Conservation (phyloP, 2,888 invertebrate genomes). For the Agrypnus murinus region DNA sequence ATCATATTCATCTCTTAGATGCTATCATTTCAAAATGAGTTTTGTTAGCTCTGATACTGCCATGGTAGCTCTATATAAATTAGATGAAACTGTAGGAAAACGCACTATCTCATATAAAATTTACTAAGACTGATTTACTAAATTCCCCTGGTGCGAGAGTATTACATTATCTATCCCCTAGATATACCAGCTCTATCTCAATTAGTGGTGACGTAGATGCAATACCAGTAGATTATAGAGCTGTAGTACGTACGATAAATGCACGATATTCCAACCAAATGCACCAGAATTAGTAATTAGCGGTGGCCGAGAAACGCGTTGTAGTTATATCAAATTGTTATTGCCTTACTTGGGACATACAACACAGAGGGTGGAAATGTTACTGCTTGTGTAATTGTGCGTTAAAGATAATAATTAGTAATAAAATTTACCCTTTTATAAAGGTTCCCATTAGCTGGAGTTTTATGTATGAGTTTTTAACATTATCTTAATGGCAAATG, state of each 20-base stretch:
- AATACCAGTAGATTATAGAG: too few species aligned
- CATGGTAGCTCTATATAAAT: not conserved
- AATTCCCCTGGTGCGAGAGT: slow-evolving; percentile 33
- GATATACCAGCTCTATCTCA: slow-evolving; percentile 35
- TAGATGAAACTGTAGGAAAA: slow-evolving; percentile 25
- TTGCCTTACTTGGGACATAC: slow-evolving; percentile 5
- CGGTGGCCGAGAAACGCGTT: slow-evolving; percentile 13
- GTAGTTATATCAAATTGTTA: slow-evolving; percentile 25
- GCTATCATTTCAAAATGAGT: slow-evolving; percentile 18
- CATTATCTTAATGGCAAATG: not conserved
- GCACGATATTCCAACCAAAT: slow-evolving; percentile 29
- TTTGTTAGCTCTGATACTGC: not conserved
- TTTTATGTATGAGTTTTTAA: slow-evolving; percentile 4
- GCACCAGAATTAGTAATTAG: slow-evolving; percentile 30
- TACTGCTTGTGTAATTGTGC: slow-evolving; percentile 21
- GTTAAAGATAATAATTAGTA: slow-evolving; percentile 17
- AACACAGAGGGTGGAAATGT: slow-evolving; percentile 21
- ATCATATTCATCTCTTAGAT: slow-evolving; percentile 4
- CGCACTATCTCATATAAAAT: slow-evolving; percentile 27
- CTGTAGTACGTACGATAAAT: slow-evolving; percentile 34
- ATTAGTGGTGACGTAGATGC: slow-evolving; percentile 40
- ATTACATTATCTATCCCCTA: slow-evolving; percentile 31
- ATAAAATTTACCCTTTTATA: slow-evolving; percentile 25
- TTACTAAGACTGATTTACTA: slow-evolving; percentile 29
- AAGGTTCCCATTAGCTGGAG: not conserved